These are phyloP conservation scores for Eupithecia subfuscata DNA, from an alignment of 2,888 invertebrate genomes.

Conservation along the genomic window DNA sequence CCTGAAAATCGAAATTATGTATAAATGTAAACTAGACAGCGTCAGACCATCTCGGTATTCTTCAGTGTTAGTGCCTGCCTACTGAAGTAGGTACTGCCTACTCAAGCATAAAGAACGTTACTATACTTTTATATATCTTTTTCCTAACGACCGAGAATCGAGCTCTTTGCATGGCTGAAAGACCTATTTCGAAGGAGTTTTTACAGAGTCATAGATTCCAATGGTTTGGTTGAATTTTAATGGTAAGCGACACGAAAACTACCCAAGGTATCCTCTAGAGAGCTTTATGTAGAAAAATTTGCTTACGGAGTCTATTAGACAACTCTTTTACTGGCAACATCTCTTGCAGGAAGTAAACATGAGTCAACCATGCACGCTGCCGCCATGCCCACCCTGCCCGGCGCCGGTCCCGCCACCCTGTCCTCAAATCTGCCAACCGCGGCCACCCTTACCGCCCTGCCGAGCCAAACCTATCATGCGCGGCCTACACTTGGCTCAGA, in stretches of 20 bases:
- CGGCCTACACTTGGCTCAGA: constrained; percentile 86
- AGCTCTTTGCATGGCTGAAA: not conserved
- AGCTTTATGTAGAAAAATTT: too few relatives aligned
- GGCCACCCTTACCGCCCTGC: constrained; percentile 60
- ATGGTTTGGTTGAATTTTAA: not conserved
- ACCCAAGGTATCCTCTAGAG: not conserved
- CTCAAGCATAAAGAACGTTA: not conserved
- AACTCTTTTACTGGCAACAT: not conserved
- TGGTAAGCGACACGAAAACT: not conserved
- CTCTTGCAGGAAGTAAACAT: constrained; percentile 28
- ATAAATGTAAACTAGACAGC: not conserved
- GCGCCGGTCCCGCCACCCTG: constrained; percentile 59
- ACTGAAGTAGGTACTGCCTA: too few relatives aligned
- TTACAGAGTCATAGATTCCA: not conserved
- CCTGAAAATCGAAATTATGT: constrained; percentile 46
- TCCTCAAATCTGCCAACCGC: constrained; percentile 60
- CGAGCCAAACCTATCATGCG: constrained; percentile 86
- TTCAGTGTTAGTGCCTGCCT: not conserved
- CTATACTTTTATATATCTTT: not conserved
- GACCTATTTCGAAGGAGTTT: not conserved
- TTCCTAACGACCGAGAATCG: not conserved
- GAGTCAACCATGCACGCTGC: constrained; percentile 52
- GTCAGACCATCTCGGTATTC: not conserved
- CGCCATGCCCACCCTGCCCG: constrained; percentile 57
- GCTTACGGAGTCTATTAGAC: too few relatives aligned